Evolutionary conservation across 2,888 invertebrate species (phyloP).

Genomic region (Melanostoma mellinum): DNA sequence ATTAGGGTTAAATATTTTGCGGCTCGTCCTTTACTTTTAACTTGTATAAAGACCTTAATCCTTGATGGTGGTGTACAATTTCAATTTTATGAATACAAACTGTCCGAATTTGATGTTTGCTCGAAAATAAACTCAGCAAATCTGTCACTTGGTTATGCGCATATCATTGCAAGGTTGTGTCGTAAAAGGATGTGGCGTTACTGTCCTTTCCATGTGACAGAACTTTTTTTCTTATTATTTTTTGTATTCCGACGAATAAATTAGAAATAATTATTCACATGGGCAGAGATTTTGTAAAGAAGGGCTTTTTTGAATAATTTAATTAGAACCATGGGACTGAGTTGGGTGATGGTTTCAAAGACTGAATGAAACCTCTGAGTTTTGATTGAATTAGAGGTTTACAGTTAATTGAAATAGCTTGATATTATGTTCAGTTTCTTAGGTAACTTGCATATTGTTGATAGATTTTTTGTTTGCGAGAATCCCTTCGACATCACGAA

Average conservation of each 20-base stretch:
- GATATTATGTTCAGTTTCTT: too few species aligned
- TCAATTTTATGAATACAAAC: slow-evolving; percentile 67
- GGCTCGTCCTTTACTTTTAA: slow-evolving; percentile 46
- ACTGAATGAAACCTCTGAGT: too few species aligned
- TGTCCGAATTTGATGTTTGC: slow-evolving; percentile 70
- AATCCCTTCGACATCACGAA: too few species aligned
- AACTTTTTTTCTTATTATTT: neutral
- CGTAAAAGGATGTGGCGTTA: slow-evolving; percentile 74
- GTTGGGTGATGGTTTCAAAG: too few species aligned
- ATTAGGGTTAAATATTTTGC: slow-evolving; percentile 72
- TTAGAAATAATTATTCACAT: slow-evolving; percentile 67
- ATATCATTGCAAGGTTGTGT: slow-evolving; percentile 67
- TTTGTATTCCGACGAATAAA: slow-evolving; percentile 57
- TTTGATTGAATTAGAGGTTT: too few species aligned
- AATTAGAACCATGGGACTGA: slow-evolving; percentile 2
- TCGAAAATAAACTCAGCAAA: slow-evolving; percentile 76
- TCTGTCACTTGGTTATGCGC: slow-evolving; percentile 80
- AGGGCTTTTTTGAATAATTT: slow-evolving; percentile 50
- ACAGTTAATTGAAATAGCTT: too few species aligned
- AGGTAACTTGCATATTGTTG: too few species aligned
- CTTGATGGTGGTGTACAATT: slow-evolving; percentile 64
- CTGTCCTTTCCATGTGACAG: slow-evolving; percentile 60
- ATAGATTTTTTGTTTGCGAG: too few species aligned
- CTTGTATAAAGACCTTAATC: slow-evolving; percentile 30
- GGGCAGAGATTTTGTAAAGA: slow-evolving; percentile 22